A percentile compares a stretch with the other conserved stretches of the same genome.
These are phyloP conservation scores for Uromys caudimaculatus DNA, from an alignment of 2,797 vertebrate species.

Conservation along the genomic window DNA sequence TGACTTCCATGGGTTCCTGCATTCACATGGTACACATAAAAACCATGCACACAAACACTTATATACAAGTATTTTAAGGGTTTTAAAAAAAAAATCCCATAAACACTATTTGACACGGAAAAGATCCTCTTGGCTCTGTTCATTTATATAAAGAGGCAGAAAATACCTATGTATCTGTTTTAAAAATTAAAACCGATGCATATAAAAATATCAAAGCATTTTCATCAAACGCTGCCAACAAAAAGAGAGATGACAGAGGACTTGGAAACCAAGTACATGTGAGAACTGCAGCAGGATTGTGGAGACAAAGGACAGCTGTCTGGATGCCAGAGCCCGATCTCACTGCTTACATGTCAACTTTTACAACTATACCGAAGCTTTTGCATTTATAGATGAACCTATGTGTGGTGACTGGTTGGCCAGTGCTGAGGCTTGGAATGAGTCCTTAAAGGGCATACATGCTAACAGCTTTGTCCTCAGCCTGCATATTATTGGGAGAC, in stretches of 20 bases:
- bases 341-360: not conserved
- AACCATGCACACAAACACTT: not conserved
- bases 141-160: not conserved
- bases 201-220: not conserved
- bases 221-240: not conserved
- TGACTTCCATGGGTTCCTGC: not conserved
- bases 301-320: not conserved
- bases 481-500: not conserved
- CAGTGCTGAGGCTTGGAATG: not conserved
- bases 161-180: not conserved
- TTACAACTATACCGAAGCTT: not conserved
- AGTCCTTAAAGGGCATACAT: not conserved
- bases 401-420: not conserved
- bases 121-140: not conserved
- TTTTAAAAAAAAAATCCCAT: not conserved
- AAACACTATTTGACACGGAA: conserved; percentile 7
- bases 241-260: not conserved
- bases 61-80: not conserved
- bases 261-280: not conserved
- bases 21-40: not conserved
- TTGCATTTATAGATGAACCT: not conserved
- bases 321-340: rapidly evolving
- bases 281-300: not conserved
- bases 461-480: not conserved
- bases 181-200: not conserved